Evolutionary conservation across 2,888 invertebrate species (phyloP), one percentile per base, ranked within the genome.

Genomic region (Hypsopygia costalis): DNA sequence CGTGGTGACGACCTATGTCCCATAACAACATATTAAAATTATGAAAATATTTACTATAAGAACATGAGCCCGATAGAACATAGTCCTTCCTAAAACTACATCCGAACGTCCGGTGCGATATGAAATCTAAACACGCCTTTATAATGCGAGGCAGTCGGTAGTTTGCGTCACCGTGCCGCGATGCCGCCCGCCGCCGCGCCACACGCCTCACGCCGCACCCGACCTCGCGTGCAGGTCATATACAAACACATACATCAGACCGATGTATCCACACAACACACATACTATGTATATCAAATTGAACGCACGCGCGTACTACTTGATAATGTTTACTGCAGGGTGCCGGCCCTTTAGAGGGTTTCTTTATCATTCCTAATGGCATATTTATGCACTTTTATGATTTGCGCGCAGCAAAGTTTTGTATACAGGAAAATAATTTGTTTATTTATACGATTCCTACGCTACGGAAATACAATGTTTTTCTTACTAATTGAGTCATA

Each of bases 181-280:
- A 36, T 47, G 33, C 42, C 47, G 40, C 48, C 31, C 39, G 41
- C 44, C 46, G 53, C 51, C 51, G 51, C 42, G 52, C 39, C 34
- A 38, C 16, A 45, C 44, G 41, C 16, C 16, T 16, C 16, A 16
- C 32, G 42, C 34, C 51, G 49, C 49, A 49, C 49, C 44, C 53
- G 67, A 69, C 75, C 75, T 72, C 79, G 69, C 48, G 48, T 55
- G 41, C 66, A 61, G 66, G 65, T 74, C 74, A 68, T 62, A 61
- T 59, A 55, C 50, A 53, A 52, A 62, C 56, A 61, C 60, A 58
- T 57, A 57, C 52, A 58, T 49, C 48, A 52, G 46, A 50, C 39
- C 16, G 3, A 4, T 28, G 46, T 34, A 36, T 37, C 11, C 30
- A 32, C 10, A 29, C 44, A 47, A 46, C 47, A 50, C 32, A 28